Base-by-base conservation (phyloP, 2,113 vertebrate genomes). In the Tychaedon coryphoeus region DNA sequence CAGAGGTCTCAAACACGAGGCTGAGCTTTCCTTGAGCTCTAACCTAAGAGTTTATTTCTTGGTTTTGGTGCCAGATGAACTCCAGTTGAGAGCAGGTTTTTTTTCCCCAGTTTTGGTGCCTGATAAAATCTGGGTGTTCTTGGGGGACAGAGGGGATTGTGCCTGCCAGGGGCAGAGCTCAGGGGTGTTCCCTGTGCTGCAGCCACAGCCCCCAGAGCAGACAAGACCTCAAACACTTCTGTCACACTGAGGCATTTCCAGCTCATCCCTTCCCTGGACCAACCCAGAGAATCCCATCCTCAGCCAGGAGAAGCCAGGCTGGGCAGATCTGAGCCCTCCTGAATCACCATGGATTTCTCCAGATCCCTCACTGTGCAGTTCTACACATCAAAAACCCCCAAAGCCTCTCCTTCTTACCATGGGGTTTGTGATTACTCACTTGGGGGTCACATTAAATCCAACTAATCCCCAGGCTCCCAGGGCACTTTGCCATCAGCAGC, bases 401-500 rank as follows among this genome's bases (percentile, higher is more conserved):
- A 31, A 75, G 22, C 53, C 29, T 79, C 82, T 73, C 51, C 47
- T 61, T 24, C 79, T 90, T 36, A 7, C 45, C 54, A 2, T 10
- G 38, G 14, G 42, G 56, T 48, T 71, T 70, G 70, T 76, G 79
- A 64, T 62, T 53, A 18, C 86, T 78, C 90, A 19, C 34, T 9
- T 50, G 71, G 36, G 58, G 81, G 66, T 60, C 72, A 65, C 54
- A 47, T 75, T 10, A 61, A 61, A 64, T 34, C 66, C 7, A n/a
- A 66, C 60, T 73, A 34, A 93, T 73, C 82, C 74, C 29, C 78
- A 34, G 60, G 51, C 51, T 82, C 64, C 36, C 6, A 0, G 45
- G 47, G 74, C 36, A 61, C 79, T 80, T 88, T 47, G 62, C 83
- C 79, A 79, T 65, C 91, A 92, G 84, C 93, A 92, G 17, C 78